phyloP scores from a whole-genome alignment of 2,113 vertebrate genomes.

The Sturnus vulgaris region DNA sequence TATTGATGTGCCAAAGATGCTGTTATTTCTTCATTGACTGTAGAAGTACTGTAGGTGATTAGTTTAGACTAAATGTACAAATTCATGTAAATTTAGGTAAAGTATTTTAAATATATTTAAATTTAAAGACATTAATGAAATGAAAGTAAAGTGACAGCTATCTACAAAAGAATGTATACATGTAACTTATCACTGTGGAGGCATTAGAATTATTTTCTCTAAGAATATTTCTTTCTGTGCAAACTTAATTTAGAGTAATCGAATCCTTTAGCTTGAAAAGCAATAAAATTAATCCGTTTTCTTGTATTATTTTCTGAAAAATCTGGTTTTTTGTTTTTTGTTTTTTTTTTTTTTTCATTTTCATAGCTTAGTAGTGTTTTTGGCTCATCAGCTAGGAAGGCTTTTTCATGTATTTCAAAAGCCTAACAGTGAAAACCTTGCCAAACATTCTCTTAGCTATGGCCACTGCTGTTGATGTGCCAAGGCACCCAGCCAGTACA shows the following conservation, averaged over 20 bases:
- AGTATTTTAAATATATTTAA: neutral
- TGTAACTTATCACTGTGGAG: neutral
- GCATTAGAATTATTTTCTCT: neutral
- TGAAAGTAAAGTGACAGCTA: neutral
- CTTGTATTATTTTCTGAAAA: neutral
- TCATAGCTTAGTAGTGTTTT: neutral
- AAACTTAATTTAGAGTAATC: neutral
- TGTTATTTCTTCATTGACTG: neutral
- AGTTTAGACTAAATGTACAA: neutral
- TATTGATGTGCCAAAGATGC: neutral
- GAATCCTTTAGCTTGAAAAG: neutral
- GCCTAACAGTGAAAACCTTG: neutral
- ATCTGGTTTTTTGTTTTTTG: neutral
- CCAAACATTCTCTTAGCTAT: conserved; percentile 6
- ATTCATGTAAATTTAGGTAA: neutral
- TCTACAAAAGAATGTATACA: neutral
- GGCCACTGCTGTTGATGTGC: neutral
- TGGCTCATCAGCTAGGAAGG: neutral
- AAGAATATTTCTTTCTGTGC: neutral
- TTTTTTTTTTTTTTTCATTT: neutral
- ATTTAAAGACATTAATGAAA: neutral
- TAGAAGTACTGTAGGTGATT: neutral
- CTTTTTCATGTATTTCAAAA: neutral
- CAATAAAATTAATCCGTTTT: neutral
- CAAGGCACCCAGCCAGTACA: conserved; percentile 22